Base-by-base conservation (phyloP, 1,140 invertebrate species). In the Anthonomus grandis region DNA sequence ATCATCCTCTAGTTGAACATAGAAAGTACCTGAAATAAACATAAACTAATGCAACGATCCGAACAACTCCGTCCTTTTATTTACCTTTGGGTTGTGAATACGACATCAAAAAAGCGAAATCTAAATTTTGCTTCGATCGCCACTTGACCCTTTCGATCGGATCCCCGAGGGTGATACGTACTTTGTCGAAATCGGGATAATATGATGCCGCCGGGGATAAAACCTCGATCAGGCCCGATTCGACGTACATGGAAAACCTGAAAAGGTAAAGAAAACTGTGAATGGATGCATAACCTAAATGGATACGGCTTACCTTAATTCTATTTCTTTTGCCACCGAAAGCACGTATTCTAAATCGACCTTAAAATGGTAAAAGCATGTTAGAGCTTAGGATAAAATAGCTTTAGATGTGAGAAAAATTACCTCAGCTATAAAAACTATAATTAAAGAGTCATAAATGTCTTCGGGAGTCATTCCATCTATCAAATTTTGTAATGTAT, bases 71-170 rank as follows among this genome's bases (percentile, higher is more conserved):
- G 9, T 19, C 22, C 6, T 17, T 13, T 39, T 15, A n/a, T 34
- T 38, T 41, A 65, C 66, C 87, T 69, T 86, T 86, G 0, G 83
- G 82, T 65, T 93, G 89, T 8, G 89, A 88, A 72, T 97, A 97
- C 59, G 95, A 89, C 95, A 98, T 98, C 0, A 98, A 77, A 74
- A 93, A 98, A 4, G 93, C 89, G 74, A 91, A 95, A 73, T 98
- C 95, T 37, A 96, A 78, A 75, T 97, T 97, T 74, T 98, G 95
- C 71, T 98, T 98, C 1, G 93, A 94, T 41, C 95, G 79, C 95
- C 95, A 98, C 62, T 87, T 81, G 0, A 97, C 91, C 21, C 95
- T 79, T 67, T 96, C 92, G 54, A 83, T 78, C 3, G 91, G 83
- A 75, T 97, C 95, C 0, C 93, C 93, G 3, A 97, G 77, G 0